Base-by-base conservation (phyloP, 1,140 invertebrate genomes). In the Musca vetustissima region DNA sequence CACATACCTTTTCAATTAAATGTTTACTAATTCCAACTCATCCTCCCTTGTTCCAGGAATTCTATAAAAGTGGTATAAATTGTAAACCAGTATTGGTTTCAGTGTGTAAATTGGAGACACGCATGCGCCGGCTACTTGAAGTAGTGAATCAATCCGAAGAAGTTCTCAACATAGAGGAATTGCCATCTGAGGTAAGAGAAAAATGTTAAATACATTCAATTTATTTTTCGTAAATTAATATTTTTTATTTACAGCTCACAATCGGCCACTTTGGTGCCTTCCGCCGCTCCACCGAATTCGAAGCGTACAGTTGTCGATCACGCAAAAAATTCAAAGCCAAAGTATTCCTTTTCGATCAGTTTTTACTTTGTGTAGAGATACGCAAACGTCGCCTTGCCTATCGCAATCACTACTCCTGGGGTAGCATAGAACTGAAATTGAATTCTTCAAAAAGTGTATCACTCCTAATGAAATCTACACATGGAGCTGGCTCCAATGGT, bases 101-200 rank as follows among this genome's bases (percentile, higher is more conserved):
- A 0, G 76, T 79, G 53, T 83, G 80, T 70, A 79, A 80, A 32
- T 59, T 82, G 68, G 81, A 82, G 61, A 83, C 79, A 32, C 76
- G 78, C 7, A 72, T 83, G 75, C 77, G 81, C 15, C 73, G 78
- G 1, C 73, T 78, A 59, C 72, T 83, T 25, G 77, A 80, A 67
- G 80, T 82, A 53, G 79, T 82, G 57, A 83, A 83, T 59, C 79
- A 81, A 69, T 76, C 81, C 6, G 80, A 82, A 73, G 76, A 79
- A 67, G 76, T 83, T 49, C 71, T 73, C 57, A 76, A 73, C 59
- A 81, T 83, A 53, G 76, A 81, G 47, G 81, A 83, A 19, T 66
- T 76, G 28, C 72, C 57, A 43, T 9, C 73, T 48, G 79, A 81
- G 75, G 79, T 79, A 50, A 6, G 36, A 13, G 36, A 11, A 43